Conservation (phyloP, 2,113 vertebrate species). For the Hyperopisus bebe region DNA sequence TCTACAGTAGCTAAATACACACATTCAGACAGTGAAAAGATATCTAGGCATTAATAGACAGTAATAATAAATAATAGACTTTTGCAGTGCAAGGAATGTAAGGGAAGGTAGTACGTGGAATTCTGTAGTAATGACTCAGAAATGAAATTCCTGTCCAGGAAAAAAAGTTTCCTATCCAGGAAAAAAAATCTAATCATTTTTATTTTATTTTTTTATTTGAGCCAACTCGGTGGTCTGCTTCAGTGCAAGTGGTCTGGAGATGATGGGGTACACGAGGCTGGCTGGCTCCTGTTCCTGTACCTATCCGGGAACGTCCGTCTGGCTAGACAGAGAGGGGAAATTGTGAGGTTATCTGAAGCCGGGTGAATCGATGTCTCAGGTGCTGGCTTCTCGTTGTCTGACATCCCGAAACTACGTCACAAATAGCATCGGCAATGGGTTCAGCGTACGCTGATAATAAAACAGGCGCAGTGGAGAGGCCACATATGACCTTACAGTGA, state of each 20-base stretch:
- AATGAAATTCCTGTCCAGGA: neutral
- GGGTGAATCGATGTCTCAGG: neutral
- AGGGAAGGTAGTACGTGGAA: neutral
- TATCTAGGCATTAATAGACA: neutral
- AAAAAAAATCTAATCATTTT: neutral
- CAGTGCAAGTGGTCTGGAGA: neutral
- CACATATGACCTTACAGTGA: slow-evolving; percentile 7
- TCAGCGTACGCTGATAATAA: no score
- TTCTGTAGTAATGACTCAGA: neutral
- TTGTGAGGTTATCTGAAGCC: neutral
- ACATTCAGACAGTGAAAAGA: neutral
- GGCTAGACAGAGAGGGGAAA: neutral
- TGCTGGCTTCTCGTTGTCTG: neutral
- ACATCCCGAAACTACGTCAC: neutral
- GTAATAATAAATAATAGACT: neutral
- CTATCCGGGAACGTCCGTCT: neutral
- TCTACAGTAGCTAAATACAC: neutral
- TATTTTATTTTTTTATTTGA: neutral
- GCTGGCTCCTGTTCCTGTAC: neutral
- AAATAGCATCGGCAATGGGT: neutral
- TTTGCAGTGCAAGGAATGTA: neutral
- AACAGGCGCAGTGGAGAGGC: neutral
- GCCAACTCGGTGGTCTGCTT: neutral
- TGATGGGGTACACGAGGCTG: neutral
- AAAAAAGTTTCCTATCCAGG: neutral